phyloP scores from a whole-genome alignment of 1,140 invertebrate species.

The Apis dorsata region DNA sequence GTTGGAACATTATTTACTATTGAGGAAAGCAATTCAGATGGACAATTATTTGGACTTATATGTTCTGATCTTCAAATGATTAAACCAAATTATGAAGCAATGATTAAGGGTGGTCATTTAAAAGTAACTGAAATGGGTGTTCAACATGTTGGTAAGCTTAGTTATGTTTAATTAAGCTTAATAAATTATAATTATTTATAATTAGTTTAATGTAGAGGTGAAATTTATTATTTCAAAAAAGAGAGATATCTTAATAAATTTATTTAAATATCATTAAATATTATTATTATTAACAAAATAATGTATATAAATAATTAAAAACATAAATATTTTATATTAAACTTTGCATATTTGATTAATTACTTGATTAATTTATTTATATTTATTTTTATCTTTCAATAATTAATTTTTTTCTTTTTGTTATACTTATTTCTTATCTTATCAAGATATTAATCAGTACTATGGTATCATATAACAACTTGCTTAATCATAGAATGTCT shows the following conservation, averaged over 20 bases:
- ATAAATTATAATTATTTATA: not conserved
- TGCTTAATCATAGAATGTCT: conserved; percentile 29
- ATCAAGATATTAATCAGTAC: conserved; percentile 55
- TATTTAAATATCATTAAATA: not conserved
- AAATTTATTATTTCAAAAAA: not conserved
- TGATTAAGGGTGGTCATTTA: conserved; percentile 90
- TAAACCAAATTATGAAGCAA: conserved; percentile 92
- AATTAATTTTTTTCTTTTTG: conserved; percentile 20
- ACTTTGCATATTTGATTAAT: not conserved
- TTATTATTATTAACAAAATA: not conserved
- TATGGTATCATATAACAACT: conserved; percentile 47
- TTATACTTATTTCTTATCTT: conserved; percentile 61
- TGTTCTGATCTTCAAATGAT: conserved; percentile 88
- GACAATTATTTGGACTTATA: conserved; percentile 86
- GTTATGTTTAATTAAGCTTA: not conserved
- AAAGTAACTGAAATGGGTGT: conserved; percentile 92
- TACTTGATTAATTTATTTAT: not conserved
- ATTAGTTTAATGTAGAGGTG: not conserved
- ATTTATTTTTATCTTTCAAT: not conserved
- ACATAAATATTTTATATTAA: not conserved
- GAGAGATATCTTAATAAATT: not conserved
- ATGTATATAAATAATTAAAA: too few relatives aligned
- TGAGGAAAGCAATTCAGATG: conserved; percentile 76
- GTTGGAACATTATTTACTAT: conserved; percentile 81
- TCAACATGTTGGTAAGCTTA: conserved; percentile 85